Base-by-base conservation (phyloP, 2,888 invertebrate species). In the Rhopalosiphum nymphaeae region DNA sequence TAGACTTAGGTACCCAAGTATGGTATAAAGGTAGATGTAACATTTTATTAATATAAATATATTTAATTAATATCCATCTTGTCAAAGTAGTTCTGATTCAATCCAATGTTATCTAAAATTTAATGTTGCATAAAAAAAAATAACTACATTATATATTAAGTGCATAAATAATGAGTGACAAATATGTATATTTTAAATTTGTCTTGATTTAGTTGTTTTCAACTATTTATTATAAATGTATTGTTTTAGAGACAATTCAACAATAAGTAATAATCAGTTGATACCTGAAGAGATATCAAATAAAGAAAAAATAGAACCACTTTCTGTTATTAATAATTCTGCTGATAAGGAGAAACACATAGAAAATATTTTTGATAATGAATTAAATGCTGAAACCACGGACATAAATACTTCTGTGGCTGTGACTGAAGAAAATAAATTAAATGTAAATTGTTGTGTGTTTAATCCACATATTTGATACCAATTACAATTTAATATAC, bases 391-490 rank as follows among this genome's bases (percentile, higher is more conserved):
- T 78, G 5, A 21, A 7, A 78, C 36, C 9, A 21, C 36, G 9
- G 36, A 36, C 3, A 9, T 36, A 36, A 0, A 36, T 78, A 36
- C 78, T 78, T 78, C 78, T 36, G 67, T 16, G n/a, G 26, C 29
- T 78, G 21, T 25, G 44, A 93, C 26, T 93, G 56, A 56, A 89
- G 93, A 89, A 89, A 42, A 56, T 5, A 84, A 89, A 53, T 25
- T 67, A 36, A 89, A 93, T 85, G 89, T 89, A 89, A 61, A 44
- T 84, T 57, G n/a, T 57, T 91, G 5, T 49, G 1, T 44, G 25
- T 56, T 78, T 89, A 84, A 36, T 85, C 26, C 13, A 78, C 42
- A 53, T 36, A 13, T 13, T 16, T 21, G 2, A 36, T 36, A 67
- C 1, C n/a, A 78, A 78, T 78, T 78, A 44, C 11, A 7, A 53